These are phyloP conservation scores for Desoria tigrina DNA, from an alignment of 2,888 invertebrate species.

Conservation along the genomic window DNA sequence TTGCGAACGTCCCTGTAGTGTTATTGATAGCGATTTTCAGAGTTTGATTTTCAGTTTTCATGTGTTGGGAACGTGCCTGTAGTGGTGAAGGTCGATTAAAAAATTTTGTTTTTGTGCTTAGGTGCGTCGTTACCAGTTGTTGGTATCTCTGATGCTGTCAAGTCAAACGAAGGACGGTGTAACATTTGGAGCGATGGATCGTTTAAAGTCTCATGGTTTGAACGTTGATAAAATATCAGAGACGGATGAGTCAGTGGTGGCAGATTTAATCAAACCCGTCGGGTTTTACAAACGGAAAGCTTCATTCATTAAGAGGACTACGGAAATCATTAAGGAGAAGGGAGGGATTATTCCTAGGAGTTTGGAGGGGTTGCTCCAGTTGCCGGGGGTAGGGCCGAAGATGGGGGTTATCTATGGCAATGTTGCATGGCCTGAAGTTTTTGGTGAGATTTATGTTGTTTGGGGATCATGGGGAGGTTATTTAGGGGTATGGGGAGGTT, in stretches of 20 bases:
- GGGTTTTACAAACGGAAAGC: slow-evolving; percentile 87
- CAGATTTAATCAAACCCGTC: slow-evolving; percentile 84
- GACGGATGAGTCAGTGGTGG: slow-evolving; percentile 72
- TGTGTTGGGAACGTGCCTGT: too few relatives aligned
- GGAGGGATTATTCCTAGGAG: slow-evolving; percentile 84
- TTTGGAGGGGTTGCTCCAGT: slow-evolving; percentile 74
- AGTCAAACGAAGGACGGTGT: slow-evolving; percentile 97
- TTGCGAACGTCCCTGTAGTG: too few relatives aligned
- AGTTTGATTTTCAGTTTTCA: too few relatives aligned
- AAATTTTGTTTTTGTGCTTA: slow-evolving; percentile 56
- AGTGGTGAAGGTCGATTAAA: slow-evolving; percentile 3
- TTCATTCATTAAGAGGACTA: slow-evolving; percentile 81
- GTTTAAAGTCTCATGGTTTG: slow-evolving; percentile 65
- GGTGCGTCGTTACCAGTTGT: slow-evolving; percentile 81
- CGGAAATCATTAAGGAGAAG: slow-evolving; percentile 73
- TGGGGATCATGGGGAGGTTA: too few relatives aligned
- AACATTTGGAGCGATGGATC: slow-evolving; percentile 84
- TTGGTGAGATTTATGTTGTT: too few relatives aligned
- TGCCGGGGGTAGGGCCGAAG: slow-evolving; percentile 96
- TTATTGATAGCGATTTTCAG: too few relatives aligned
- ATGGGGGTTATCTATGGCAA: too few relatives aligned
- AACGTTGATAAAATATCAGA: slow-evolving; percentile 71
- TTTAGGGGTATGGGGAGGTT: too few relatives aligned
- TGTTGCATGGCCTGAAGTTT: too few relatives aligned
- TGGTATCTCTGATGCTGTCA: slow-evolving; percentile 92